phyloP scores from a whole-genome alignment of 2,888 invertebrate genomes.

The Argyresthia albistria region DNA sequence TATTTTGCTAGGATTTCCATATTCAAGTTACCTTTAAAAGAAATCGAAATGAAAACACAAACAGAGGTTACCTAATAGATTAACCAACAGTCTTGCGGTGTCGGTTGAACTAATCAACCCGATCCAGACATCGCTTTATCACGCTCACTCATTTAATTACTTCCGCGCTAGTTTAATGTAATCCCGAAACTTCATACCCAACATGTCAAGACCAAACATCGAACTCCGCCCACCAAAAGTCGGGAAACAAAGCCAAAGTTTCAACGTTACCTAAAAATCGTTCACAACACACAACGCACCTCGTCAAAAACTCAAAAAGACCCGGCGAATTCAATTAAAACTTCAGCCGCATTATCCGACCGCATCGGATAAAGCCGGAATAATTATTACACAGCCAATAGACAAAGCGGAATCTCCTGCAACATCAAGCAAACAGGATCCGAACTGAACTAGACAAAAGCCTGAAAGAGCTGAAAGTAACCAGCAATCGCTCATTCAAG shows the following conservation, averaged over 20 bases:
- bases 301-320: constrained; percentile 56
- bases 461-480: constrained; percentile 32
- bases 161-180: too few relatives aligned
- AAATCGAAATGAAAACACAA: too few relatives aligned
- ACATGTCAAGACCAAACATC: too few relatives aligned
- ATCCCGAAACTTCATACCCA: too few relatives aligned
- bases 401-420: constrained; percentile 51
- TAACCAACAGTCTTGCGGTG: too few relatives aligned
- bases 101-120: too few relatives aligned
- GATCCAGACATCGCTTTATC: too few relatives aligned
- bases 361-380: constrained; percentile 56
- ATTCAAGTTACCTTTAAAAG: too few relatives aligned
- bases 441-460: constrained; percentile 53
- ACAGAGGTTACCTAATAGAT: too few relatives aligned
- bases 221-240: background rate
- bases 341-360: constrained; percentile 48
- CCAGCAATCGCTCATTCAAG: constrained; percentile 57
- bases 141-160: too few relatives aligned
- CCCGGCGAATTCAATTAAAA: constrained; percentile 65
- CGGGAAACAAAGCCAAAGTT: constrained; percentile 8
- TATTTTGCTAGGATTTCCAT: too few relatives aligned
- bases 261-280: constrained; percentile 37
- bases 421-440: constrained; percentile 54
- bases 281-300: constrained; percentile 36
- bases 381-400: constrained; percentile 59